Percentiles rank a stretch among this genome's conserved stretches.
Conservation (phyloP, 1,140 invertebrate species). For the Macrocentrus cingulum region DNA sequence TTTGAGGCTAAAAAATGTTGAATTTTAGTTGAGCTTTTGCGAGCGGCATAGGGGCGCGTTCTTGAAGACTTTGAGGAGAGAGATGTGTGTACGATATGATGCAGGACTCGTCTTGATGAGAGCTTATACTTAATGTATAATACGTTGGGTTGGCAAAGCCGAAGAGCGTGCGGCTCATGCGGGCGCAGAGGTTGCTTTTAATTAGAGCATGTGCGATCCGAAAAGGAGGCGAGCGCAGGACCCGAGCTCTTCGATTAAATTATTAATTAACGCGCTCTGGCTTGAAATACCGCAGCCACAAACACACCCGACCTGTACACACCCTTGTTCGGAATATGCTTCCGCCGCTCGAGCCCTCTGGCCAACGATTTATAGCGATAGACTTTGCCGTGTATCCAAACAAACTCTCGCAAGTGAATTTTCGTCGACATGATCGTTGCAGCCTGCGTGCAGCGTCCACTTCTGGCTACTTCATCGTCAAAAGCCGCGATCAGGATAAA, state of each 20-base stretch:
- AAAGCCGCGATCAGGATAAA: too few species aligned
- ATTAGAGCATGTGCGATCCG: conserved; percentile 38
- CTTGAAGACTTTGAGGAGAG: too few species aligned
- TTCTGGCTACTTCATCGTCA: too few species aligned
- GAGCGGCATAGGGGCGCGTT: too few species aligned
- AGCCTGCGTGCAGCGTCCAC: too few species aligned
- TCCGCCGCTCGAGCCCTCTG: neutral
- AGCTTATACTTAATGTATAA: too few species aligned
- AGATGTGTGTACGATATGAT: too few species aligned
- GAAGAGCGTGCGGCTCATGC: conserved; percentile 7
- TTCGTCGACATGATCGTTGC: conserved; percentile 1
- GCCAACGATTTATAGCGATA: conserved; percentile 27
- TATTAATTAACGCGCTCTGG: conserved; percentile 56
- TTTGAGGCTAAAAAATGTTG: too few species aligned
- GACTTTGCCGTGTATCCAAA: conserved; percentile 19
- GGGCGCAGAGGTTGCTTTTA: conserved; percentile 39
- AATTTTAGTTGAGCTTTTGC: too few species aligned
- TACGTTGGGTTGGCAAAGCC: too few species aligned
- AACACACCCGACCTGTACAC: neutral
- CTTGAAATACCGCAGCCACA: conserved; percentile 42
- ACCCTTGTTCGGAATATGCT: neutral
- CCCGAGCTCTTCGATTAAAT: conserved; percentile 55
- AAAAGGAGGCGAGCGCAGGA: conserved; percentile 25
- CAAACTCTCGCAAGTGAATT: conserved; percentile 16
- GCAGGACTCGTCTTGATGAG: too few species aligned